A percentile compares a stretch with the other conserved stretches of the same genome.
These are phyloP conservation scores for Diglossa cyanea DNA, from an alignment of 2,797 vertebrate species.

Conservation along the genomic window DNA sequence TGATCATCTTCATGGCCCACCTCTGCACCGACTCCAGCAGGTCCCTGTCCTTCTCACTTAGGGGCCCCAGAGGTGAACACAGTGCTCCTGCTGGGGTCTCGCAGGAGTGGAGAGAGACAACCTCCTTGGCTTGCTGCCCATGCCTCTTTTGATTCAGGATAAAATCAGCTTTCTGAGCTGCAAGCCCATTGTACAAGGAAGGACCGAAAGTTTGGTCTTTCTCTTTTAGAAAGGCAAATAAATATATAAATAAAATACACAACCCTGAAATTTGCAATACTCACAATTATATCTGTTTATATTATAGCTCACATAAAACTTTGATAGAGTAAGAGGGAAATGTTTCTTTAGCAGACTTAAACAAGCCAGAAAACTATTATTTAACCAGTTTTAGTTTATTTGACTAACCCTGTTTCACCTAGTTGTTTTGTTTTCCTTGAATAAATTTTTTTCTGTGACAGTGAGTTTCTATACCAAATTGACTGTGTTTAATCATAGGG, in stretches of 20 bases:
- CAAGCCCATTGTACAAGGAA: not conserved
- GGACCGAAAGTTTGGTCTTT: not conserved
- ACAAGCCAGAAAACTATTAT: not conserved
- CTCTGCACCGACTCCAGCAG: not conserved
- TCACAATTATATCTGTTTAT: not conserved
- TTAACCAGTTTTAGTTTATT: not conserved
- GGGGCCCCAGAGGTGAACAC: rapidly evolving
- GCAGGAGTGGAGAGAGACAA: rapidly evolving
- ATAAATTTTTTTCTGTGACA: not conserved
- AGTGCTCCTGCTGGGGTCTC: not conserved
- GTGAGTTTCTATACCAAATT: not conserved
- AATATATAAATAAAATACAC: not conserved
- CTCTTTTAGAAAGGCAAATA: not conserved
- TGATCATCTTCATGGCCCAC: rapidly evolving
- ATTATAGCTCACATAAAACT: not conserved
- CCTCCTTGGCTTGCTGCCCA: not conserved
- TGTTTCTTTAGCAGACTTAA: not conserved
- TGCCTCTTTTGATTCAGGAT: rapidly evolving
- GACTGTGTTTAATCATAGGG: not conserved
- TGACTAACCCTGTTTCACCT: not conserved
- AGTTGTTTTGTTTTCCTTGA: not conserved
- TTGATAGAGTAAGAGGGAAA: not conserved
- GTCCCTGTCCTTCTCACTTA: not conserved
- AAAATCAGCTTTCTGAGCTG: not conserved
- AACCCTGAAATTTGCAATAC: not conserved